phyloP scores from a whole-genome alignment of 2,113 vertebrate genomes.

The Marmota flaviventris region DNA sequence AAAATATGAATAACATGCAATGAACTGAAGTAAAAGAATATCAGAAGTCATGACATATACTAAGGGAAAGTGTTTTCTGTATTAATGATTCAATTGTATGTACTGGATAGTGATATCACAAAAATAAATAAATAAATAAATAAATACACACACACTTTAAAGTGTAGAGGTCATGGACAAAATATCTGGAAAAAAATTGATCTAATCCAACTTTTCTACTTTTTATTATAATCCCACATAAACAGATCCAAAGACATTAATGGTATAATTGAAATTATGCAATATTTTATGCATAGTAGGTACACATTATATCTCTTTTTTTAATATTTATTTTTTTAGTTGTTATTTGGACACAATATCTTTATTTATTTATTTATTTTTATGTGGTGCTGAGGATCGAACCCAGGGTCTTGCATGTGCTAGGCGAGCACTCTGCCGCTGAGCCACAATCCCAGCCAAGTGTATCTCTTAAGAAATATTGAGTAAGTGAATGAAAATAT shows the following conservation, averaged over 20 bases:
- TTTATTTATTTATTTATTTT: too few species aligned
- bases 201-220: neutral
- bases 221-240: neutral
- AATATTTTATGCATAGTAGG: neutral
- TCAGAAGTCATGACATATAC: neutral
- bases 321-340: too few species aligned
- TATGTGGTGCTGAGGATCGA: too few species aligned
- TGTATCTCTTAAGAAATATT: neutral
- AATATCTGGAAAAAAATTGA: neutral
- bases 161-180: neutral
- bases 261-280: neutral
- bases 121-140: too few species aligned
- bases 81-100: neutral
- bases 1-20: slow-evolving; percentile 16
- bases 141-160: neutral
- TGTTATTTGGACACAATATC: too few species aligned
- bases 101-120: neutral
- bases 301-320: neutral
- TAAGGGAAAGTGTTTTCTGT: neutral
- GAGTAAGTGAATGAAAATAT: neutral
- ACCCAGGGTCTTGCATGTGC: too few species aligned
- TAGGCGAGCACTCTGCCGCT: too few species aligned
- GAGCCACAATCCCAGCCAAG: too few species aligned
- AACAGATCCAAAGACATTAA: slow-evolving; percentile 23
- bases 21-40: neutral